phyloP scores from a whole-genome alignment of 2,797 vertebrate species.

The Melanotaenia trifasciata region DNA sequence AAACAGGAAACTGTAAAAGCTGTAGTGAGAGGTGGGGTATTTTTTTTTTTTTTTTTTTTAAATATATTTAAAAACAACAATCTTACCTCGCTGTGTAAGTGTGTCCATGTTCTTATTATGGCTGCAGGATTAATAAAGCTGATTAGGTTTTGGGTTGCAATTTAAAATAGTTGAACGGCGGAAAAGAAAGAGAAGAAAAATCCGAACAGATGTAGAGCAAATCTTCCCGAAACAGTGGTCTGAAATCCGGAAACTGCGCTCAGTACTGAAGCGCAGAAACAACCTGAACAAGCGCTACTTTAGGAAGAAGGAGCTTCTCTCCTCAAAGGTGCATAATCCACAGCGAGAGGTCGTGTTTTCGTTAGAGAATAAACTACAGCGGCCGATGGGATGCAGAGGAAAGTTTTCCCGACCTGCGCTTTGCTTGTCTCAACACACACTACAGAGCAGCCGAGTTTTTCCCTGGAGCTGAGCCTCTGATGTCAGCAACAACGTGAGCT shows the following conservation, averaged over 20 bases:
- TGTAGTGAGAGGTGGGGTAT: neutral
- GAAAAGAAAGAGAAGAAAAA: slow-evolving; percentile 29
- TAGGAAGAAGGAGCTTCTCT: slow-evolving; percentile 24
- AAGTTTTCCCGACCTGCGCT: slow-evolving; percentile 74
- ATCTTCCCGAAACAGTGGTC: slow-evolving; percentile 54
- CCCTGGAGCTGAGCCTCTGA: slow-evolving; percentile 76
- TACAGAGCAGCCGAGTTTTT: slow-evolving; percentile 55
- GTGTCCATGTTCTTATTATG: slow-evolving; percentile 69
- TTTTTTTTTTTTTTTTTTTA: no score
- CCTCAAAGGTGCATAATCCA: slow-evolving; percentile 66
- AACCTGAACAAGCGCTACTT: slow-evolving; percentile 31
- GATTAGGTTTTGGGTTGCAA: slow-evolving; percentile 4
- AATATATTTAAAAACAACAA: no score
- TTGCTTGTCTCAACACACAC: slow-evolving; percentile 57
- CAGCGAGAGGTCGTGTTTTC: slow-evolving; percentile 12
- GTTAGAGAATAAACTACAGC: neutral
- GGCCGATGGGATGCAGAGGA: slow-evolving; percentile 46
- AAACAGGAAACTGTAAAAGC: slow-evolving; percentile 42
- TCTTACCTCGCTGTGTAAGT: slow-evolving; percentile 79
- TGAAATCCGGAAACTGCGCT: slow-evolving; percentile 81
- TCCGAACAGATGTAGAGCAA: slow-evolving; percentile 58
- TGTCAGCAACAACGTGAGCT: slow-evolving; percentile 78
- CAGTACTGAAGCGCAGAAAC: slow-evolving; percentile 55
- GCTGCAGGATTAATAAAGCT: slow-evolving; percentile 40
- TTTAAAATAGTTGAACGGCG: slow-evolving; percentile 30